phyloP scores from a whole-genome alignment of 2,888 invertebrate species.

The Escarpia spicata region DNA sequence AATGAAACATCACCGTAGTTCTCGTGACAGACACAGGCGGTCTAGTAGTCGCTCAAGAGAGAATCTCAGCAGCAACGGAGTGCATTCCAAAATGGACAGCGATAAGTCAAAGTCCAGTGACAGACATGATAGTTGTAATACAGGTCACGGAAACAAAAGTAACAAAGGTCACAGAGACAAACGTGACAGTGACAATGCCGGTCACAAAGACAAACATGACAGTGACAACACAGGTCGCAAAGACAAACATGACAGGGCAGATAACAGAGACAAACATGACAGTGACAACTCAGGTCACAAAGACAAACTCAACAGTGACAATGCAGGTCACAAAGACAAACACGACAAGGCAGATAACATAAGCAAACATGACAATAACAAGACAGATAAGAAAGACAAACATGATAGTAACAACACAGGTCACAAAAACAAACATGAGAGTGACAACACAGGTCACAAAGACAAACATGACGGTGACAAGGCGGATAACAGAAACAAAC shows the following conservation, averaged over 20 bases:
- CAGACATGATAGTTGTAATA: background rate
- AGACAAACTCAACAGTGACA: background rate
- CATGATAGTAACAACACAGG: background rate
- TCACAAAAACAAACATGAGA: background rate
- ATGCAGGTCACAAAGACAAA: background rate
- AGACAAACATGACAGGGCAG: background rate
- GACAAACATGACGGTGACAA: background rate
- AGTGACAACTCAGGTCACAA: background rate
- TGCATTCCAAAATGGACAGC: background rate
- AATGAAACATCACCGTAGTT: background rate
- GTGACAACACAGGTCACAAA: background rate
- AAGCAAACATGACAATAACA: background rate
- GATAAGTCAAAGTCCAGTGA: background rate
- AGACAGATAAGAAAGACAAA: background rate
- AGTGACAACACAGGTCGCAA: background rate
- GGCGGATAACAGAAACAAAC: background rate
- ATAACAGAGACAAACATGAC: background rate
- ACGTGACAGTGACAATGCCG: background rate
- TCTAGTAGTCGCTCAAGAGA: background rate
- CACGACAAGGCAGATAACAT: too few relatives aligned
- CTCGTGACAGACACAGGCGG: background rate
- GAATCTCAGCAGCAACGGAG: background rate
- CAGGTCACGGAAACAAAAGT: background rate
- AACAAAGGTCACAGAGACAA: background rate
- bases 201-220: background rate